A percentile compares a stretch with the other conserved stretches of the same genome.
These are phyloP conservation scores for Psittacula cyanocephala DNA, from an alignment of 2,113 vertebrate species.

Conservation along the genomic window DNA sequence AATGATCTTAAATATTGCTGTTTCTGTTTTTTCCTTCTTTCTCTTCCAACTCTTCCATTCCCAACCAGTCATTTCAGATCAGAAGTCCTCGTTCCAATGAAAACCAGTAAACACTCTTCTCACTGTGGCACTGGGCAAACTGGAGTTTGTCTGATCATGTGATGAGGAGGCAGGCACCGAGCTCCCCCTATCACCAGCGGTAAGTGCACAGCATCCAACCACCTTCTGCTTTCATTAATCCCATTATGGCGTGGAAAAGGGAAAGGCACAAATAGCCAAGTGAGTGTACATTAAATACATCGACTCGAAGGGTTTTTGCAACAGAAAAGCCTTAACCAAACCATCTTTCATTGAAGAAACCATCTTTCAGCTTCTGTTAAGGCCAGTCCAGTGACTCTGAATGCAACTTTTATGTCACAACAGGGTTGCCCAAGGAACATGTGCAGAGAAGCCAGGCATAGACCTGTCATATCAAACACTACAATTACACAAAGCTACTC, in stretches of 20 bases:
- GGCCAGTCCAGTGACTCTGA: neutral
- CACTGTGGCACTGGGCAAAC: constrained; percentile 80
- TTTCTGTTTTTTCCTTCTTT: neutral
- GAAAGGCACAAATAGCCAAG: neutral
- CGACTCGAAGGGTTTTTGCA: accelerated
- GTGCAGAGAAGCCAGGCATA: neutral
- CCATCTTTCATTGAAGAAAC: neutral
- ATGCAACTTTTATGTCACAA: neutral
- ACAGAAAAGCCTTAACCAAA: neutral
- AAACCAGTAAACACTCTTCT: constrained; percentile 71
- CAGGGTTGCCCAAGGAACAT: neutral
- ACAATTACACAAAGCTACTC: neutral
- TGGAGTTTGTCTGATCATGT: constrained; percentile 91
- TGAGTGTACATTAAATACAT: neutral
- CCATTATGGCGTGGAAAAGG: neutral
- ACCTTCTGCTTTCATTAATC: neutral
- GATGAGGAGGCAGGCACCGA: constrained; percentile 44
- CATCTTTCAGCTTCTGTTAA: neutral
- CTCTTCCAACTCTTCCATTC: neutral
- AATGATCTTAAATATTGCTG: accelerated
- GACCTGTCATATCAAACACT: neutral
- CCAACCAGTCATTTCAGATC: constrained; percentile 77
- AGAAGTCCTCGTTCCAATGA: constrained; percentile 75
- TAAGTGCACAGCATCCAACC: constrained; percentile 20
- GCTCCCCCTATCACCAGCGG: constrained; percentile 39